Base-by-base conservation (phyloP, 2,888 invertebrate species). In the Rhaphigaster nebulosa region DNA sequence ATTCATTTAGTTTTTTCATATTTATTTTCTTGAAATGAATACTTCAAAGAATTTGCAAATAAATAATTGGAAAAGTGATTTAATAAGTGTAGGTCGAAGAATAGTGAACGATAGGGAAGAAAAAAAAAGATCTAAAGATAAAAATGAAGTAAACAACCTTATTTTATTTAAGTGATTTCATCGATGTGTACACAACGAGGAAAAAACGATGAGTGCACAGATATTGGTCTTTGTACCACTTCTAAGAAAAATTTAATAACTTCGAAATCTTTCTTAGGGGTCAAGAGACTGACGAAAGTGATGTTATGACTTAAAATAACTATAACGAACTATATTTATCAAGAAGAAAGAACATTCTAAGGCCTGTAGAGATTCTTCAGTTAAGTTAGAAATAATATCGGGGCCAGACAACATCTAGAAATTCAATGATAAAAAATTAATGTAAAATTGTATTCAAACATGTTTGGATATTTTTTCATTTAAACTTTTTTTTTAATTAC, bases 201-300 rank as follows among this genome's bases (percentile, higher is more conserved):
- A 76, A 65, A 65, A 65, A 65, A 65, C 2, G 15, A 34, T 29
- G 65, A 65, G 0, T n/a, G n/a, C n/a, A 65, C 29, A 15, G 29
- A 29, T 65, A 29, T 65, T 34, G 15, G 12, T 65, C 18, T 65
- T 15, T 0, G 23, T 10, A 76, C 20, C 70, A 76, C 70, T 76
- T 65, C 29, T 38, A 38, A 76, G 12, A 70, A 76, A 34, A 76
- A 76, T 76, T 76, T 76, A 76, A 76, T 76, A 76, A 76, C 70
- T 76, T 38, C 0, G 70, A 38, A 76, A 38, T 76, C 70, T 76
- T 76, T 76, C 70, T 34, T 20, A 38, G 70, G n/a, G n/a, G 70
- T 76, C 70, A 34, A 76, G 70, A 38, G 38, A 20, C 1, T 76
- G 38, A 38, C 20, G 34, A 29, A 15, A 0, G n/a, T n/a, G n/a